Base-by-base conservation (phyloP, 2,797 vertebrate species). In the Chelmon rostratus region DNA sequence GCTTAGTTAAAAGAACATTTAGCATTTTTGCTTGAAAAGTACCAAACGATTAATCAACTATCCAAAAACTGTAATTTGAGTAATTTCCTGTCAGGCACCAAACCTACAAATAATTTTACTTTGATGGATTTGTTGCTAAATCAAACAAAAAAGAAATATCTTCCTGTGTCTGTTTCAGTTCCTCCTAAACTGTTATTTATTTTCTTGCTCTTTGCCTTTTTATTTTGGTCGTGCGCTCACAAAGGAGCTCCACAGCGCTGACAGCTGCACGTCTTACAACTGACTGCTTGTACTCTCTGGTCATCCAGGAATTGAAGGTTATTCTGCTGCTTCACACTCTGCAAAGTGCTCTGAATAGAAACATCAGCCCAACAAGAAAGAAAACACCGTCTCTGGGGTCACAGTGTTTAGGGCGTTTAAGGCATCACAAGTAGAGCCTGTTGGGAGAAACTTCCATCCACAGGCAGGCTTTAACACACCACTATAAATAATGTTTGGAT, bases 261-360 rank as follows among this genome's bases (percentile, higher is more conserved):
- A 59, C 75, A 16, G 61, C 16, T 33, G 38, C 46, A 3, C 69
- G 21, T 3, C 21, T 47, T 0, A 10, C 53, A 8, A 4, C 68
- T 0, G 62, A 47, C 62, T 40, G 54, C 50, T 53, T 1, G 28
- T 18, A 1, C 28, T 46, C 46, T 5, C 6, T 8, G 23, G 23
- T 69, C 54, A 50, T 35, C 1, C 1, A 56, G 61, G 54, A 62
- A 33, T 8, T 47, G 37, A 54, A 74, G 58, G 57, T 73, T 31
- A 40, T 47, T 53, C 21, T 42, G 37, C 69, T 12, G 66, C 71
- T 28, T 25, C 47, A 23, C n/a, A 9, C 18, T 7, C n/a, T 13
- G 71, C n/a, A 37, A 19, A 13, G 33, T 9, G 46, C 53, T 66
- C 49, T 6, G 15, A 53, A 64, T 35, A 59, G 19, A 70, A 57